phyloP scores from a whole-genome alignment of 2,888 invertebrate species.

The Laspeyria flexula region DNA sequence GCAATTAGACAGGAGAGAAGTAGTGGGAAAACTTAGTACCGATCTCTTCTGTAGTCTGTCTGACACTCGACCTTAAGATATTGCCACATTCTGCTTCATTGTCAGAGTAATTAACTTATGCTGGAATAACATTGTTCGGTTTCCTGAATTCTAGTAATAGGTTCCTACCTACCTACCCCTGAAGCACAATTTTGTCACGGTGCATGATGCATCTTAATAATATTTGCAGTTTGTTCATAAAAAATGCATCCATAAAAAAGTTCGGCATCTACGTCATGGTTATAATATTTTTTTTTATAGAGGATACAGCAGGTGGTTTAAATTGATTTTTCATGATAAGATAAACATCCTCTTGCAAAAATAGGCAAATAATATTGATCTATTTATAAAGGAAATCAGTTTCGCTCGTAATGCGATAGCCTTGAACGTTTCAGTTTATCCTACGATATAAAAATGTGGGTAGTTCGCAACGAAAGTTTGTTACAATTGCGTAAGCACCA shows the following conservation, averaged over 20 bases:
- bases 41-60: constrained; percentile 10
- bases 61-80: constrained; percentile 17
- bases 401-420: constrained; percentile 35
- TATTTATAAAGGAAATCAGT: constrained; percentile 35
- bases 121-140: constrained; percentile 22
- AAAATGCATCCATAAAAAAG: too few relatives aligned
- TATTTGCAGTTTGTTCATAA: too few relatives aligned
- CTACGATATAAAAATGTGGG: constrained; percentile 37
- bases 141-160: too few relatives aligned
- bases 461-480: constrained; percentile 25
- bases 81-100: constrained; percentile 26
- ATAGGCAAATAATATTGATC: constrained; percentile 36
- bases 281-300: too few relatives aligned
- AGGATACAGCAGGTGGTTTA: constrained; percentile 1
- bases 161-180: constrained; percentile 31
- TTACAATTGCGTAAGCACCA: constrained; percentile 2
- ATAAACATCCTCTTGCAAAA: constrained; percentile 43
- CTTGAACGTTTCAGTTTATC: constrained; percentile 42
- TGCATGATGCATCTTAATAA: too few relatives aligned
- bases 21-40: constrained; percentile 23
- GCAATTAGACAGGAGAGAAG: constrained; percentile 54
- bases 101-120: constrained; percentile 32
- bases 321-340: constrained; percentile 25
- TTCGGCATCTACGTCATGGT: too few relatives aligned
- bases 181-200: constrained; percentile 26